phyloP scores from a whole-genome alignment of 2,113 vertebrate species.

The Saccopteryx leptura region DNA sequence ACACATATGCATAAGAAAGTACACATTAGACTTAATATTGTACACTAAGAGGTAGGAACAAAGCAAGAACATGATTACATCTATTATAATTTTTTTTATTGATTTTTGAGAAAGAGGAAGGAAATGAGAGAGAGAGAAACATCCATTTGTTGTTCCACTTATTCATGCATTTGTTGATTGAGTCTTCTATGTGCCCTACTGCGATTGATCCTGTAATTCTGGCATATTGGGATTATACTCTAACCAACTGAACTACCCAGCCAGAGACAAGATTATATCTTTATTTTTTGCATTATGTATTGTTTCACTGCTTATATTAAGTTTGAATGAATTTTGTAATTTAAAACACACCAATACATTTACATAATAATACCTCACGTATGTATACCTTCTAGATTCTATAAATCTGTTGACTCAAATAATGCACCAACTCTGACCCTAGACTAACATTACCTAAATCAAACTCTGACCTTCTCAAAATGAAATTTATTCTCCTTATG shows the following conservation, averaged over 20 bases:
- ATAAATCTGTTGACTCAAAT: neutral
- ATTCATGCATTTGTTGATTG: no score
- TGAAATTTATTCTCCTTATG: neutral
- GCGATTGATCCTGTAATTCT: no score
- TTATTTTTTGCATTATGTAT: neutral
- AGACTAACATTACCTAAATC: neutral
- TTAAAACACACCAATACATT: neutral
- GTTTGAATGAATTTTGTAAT: neutral
- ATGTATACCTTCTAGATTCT: neutral
- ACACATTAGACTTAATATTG: neutral
- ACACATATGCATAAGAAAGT: neutral
- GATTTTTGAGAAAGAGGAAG: no score
- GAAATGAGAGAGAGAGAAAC: no score
- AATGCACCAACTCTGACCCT: neutral
- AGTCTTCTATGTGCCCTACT: no score
- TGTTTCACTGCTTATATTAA: constrained; percentile 1
- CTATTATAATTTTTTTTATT: no score
- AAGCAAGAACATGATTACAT: no score
- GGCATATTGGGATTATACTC: no score
- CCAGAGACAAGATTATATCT: neutral
- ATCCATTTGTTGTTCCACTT: no score
- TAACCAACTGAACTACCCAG: no score
- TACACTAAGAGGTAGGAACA: neutral
- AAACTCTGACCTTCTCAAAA: neutral
- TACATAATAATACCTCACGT: neutral